Base-by-base conservation (phyloP, 2,888 invertebrate species). In the Listrodromus nycthemerus region DNA sequence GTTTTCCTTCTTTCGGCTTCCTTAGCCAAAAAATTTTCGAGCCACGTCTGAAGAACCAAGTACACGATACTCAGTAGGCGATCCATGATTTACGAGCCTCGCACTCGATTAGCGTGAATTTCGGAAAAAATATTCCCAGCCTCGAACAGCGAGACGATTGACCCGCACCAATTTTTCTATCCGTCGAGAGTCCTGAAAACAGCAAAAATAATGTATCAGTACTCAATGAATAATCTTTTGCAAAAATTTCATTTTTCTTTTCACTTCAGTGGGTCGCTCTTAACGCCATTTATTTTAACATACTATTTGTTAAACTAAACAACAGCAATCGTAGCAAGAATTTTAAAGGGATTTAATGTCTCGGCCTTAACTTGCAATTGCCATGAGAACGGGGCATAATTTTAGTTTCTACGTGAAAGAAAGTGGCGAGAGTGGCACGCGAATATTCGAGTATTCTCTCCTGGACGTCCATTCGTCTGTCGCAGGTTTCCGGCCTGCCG, bases 361-460 rank as follows among this genome's bases (percentile, higher is more conserved):
- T 16, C 0, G 3, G 16, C 41, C 0, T 45, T 45, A 16, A 45
- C 3, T 16, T 16, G 16, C 13, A 16, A 16, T 45, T 16, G 5
- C 50, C 50, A 5, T 6, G 50, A 21, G 5, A 52, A 19, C 2
- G 50, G 19, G 33, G 6, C 19, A 16, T 6, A 7, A 2, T 19
- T 19, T 45, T n/a, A 4, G 10, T 5, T 13, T 33, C 55, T 55
- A 21, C 55, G 55, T 21, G 55, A 41, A 37, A 27, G n/a, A 58
- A 71, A 71, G 58, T 71, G 58, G 58, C 45, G 61, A 73, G 61
- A 61, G 45, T n/a, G 61, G 73, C 61, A 61, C 61, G 73, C 73
- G 61, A 73, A 73, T 61, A 73, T 73, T 55, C 52, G 33, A 52
- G 52, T 21, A 6, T 8, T 33, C 24, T 33, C 0, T 13, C 24